Percentiles rank a stretch among this genome's conserved stretches.
phyloP scores from a whole-genome alignment of 1,140 invertebrate species.

The Cyclina sinensis region DNA sequence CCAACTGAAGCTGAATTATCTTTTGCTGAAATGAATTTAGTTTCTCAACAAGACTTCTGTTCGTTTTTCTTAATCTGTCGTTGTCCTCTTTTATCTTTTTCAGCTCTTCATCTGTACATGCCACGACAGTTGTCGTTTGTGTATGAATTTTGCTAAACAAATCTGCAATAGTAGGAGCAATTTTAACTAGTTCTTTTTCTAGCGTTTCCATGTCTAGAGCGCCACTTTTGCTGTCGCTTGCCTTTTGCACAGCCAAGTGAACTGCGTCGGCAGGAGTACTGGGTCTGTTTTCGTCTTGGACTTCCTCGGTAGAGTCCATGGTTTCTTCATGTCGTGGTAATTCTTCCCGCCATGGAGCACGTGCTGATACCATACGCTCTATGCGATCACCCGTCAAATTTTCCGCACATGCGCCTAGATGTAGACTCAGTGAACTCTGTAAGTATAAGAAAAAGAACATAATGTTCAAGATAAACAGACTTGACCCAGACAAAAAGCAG shows the following conservation, averaged over 20 bases:
- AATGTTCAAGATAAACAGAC: background rate
- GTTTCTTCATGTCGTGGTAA: conserved; percentile 34
- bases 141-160: conserved; percentile 60
- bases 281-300: conserved; percentile 35
- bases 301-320: background rate
- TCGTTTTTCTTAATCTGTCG: conserved; percentile 76
- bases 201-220: conserved; percentile 56
- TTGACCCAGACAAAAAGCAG: no score
- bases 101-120: conserved; percentile 64
- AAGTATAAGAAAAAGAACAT: background rate
- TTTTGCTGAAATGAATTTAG: conserved; percentile 77
- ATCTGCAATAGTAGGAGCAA: conserved; percentile 67
- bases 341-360: conserved; percentile 60
- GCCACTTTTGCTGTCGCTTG: conserved; percentile 52
- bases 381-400: conserved; percentile 11
- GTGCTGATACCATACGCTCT: conserved; percentile 53
- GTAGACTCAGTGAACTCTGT: conserved; percentile 50
- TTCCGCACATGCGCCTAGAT: conserved; percentile 36
- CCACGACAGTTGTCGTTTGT: conserved; percentile 60
- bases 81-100: conserved; percentile 73
- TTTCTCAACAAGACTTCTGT: conserved; percentile 74
- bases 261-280: conserved; percentile 58
- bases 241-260: conserved; percentile 53
- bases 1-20: conserved; percentile 75
- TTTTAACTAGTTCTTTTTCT: conserved; percentile 58